Percentiles rank a stretch among this genome's conserved stretches.
Evolutionary conservation across 2,797 vertebrate genomes (phyloP).

Genomic region (Sandelia bainsii): DNA sequence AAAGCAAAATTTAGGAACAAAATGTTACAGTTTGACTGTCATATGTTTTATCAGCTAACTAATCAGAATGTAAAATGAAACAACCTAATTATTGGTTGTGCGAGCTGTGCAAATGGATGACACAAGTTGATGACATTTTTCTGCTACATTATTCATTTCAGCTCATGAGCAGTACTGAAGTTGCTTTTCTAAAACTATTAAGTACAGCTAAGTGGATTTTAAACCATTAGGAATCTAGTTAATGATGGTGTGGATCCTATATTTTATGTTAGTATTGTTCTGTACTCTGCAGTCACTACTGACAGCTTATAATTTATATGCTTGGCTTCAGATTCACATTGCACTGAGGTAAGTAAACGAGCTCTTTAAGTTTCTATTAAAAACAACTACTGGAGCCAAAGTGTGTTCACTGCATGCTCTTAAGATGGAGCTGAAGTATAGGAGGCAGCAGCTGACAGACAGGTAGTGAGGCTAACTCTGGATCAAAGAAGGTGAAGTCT

Average conservation of each 20-base stretch:
- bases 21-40: not conserved
- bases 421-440: conserved; percentile 19
- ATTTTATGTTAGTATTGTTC: not conserved
- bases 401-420: conserved; percentile 16
- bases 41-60: not conserved
- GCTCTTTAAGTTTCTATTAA: not conserved
- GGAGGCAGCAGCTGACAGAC: conserved; percentile 33
- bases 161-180: not conserved
- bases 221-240: conserved; percentile 15
- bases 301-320: not conserved
- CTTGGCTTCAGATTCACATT: conserved; percentile 31
- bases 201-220: conserved; percentile 39
- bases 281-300: not conserved
- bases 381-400: conserved; percentile 12
- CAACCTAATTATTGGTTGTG: not conserved
- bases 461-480: conserved; percentile 28
- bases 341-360: conserved; percentile 3
- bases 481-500: conserved; percentile 44
- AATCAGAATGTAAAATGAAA: not conserved
- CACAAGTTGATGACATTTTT: no score
- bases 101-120: not conserved
- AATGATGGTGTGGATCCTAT: conserved; percentile 1
- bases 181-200: not conserved
- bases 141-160: conserved; percentile 6
- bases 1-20: not conserved